These are phyloP conservation scores for Chionis minor DNA, from an alignment of 2,113 vertebrate genomes.

Conservation along the genomic window DNA sequence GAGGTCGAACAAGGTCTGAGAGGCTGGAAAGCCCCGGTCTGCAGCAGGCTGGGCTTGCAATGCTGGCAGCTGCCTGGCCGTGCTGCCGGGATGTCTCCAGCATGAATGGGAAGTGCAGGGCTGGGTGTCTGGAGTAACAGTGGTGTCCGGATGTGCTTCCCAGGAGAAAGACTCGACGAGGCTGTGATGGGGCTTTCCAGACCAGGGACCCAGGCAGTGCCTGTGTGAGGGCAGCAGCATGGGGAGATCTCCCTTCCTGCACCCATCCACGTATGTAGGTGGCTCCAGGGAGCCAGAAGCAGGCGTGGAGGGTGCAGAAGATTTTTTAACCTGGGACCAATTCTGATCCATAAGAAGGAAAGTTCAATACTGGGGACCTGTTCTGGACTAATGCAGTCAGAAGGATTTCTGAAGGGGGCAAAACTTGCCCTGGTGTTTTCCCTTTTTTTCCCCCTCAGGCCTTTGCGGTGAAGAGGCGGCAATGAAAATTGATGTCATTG, in stretches of 20 bases:
- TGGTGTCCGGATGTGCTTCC: not conserved
- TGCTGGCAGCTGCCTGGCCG: not conserved
- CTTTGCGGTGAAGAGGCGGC: fast-evolving
- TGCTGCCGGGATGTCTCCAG: not conserved
- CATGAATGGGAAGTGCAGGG: not conserved
- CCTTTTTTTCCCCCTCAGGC: not conserved
- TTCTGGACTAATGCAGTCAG: not conserved
- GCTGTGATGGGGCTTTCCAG: not conserved
- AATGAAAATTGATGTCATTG: not conserved
- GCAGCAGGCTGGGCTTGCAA: not conserved
- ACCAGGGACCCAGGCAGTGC: not conserved
- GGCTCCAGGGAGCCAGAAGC: not conserved
- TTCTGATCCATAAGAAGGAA: not conserved
- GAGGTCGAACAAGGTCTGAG: not conserved
- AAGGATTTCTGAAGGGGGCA: not conserved
- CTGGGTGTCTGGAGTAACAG: not conserved
- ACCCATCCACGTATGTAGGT: fast-evolving
- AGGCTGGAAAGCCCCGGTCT: not conserved
- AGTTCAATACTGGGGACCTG: not conserved
- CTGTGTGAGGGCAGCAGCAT: not conserved
- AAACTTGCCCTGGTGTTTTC: not conserved
- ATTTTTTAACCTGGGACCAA: not conserved
- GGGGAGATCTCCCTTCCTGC: not conserved
- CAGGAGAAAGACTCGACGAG: not conserved
- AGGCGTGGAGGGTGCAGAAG: fast-evolving